Evolutionary conservation across 2,797 vertebrate genomes (phyloP).

Genomic region (Channa striata): DNA sequence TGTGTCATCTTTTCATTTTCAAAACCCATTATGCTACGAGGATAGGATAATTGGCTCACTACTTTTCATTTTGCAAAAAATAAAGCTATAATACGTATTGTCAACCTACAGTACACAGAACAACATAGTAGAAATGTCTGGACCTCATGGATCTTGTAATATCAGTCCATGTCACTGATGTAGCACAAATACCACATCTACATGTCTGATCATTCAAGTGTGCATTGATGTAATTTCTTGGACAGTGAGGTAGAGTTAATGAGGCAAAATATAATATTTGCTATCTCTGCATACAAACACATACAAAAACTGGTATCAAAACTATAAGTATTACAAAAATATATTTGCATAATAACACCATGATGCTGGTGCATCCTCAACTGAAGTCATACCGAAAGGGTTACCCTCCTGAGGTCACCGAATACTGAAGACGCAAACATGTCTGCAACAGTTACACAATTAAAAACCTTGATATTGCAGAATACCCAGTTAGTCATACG

Average conservation of each 20-base stretch:
- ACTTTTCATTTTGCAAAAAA: neutral
- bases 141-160: too few relatives aligned
- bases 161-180: neutral
- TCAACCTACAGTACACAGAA: neutral
- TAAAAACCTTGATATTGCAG: neutral
- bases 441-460: neutral
- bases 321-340: neutral
- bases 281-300: too few relatives aligned
- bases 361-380: neutral
- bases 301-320: too few relatives aligned
- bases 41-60: neutral
- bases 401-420: neutral
- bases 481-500: neutral
- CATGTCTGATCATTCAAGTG: slow-evolving; percentile 7
- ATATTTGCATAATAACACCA: neutral
- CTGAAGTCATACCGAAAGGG: neutral
- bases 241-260: neutral
- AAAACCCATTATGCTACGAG: neutral
- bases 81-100: neutral
- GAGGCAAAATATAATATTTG: neutral
- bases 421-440: neutral
- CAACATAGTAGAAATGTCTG: neutral
- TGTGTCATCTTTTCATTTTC: neutral
- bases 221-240: neutral
- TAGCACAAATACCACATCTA: neutral